Percentiles rank a stretch among this genome's conserved stretches.
Evolutionary conservation across 1,140 invertebrate genomes (phyloP).

Genomic region (Calephelis virginiensis): DNA sequence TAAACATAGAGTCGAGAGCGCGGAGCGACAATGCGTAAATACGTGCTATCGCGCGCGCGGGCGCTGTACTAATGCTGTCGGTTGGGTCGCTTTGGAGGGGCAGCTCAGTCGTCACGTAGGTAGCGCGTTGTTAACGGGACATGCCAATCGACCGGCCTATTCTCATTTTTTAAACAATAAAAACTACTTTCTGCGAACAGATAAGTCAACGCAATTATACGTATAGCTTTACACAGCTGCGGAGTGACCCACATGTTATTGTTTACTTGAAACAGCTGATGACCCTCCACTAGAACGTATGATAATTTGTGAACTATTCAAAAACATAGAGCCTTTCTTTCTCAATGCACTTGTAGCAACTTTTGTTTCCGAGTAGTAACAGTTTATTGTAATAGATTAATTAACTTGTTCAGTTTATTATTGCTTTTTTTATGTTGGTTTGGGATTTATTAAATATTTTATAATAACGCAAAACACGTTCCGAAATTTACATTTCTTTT

Average conservation of each 20-base stretch:
- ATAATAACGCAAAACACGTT: too few species aligned
- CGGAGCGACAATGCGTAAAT: constrained; percentile 52
- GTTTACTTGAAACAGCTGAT: constrained; percentile 60
- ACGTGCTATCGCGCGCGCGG: constrained; percentile 70
- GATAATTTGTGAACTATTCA: neutral
- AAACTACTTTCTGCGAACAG: constrained; percentile 49
- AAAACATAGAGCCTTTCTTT: neutral
- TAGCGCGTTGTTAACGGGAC: constrained; percentile 74
- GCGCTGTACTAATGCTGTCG: constrained; percentile 65
- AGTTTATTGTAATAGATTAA: too few species aligned
- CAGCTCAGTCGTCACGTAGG: constrained; percentile 66
- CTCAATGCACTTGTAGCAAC: too few species aligned
- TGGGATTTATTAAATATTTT: too few species aligned
- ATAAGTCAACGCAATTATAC: constrained; percentile 32
- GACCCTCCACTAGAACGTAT: neutral
- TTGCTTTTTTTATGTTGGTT: too few species aligned
- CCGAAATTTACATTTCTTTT: too few species aligned
- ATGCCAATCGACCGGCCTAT: constrained; percentile 71
- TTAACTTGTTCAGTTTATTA: too few species aligned
- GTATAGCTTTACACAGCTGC: constrained; percentile 12
- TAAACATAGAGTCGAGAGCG: constrained; percentile 72
- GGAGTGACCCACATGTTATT: constrained; percentile 30
- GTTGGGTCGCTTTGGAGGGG: constrained; percentile 61
- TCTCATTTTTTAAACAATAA: constrained; percentile 75
- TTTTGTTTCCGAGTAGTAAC: too few species aligned